Evolutionary conservation across 1,140 invertebrate species (phyloP).

Genomic region (Tetragnatha versicolor): DNA sequence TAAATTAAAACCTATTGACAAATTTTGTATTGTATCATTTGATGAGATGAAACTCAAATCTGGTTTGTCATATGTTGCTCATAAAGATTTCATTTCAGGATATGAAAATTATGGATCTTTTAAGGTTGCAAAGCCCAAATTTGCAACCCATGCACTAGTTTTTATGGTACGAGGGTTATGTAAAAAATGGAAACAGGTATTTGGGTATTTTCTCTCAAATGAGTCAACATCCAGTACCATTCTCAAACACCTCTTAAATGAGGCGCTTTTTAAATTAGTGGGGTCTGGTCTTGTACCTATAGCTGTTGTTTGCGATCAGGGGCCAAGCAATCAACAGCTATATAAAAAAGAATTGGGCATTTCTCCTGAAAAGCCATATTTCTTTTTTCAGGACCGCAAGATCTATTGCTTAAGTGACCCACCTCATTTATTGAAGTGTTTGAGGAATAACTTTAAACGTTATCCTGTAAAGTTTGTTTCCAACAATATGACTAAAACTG

Average conservation of each 20-base stretch:
- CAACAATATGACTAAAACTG: not conserved
- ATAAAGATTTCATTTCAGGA: not conserved
- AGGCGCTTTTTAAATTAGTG: not conserved
- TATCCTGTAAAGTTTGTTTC: not conserved
- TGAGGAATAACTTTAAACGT: no score
- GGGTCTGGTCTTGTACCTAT: no score
- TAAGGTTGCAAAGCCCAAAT: not conserved
- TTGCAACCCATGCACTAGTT: not conserved
- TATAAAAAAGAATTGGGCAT: no score
- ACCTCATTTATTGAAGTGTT: not conserved
- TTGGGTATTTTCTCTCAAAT: no score
- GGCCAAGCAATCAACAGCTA: not conserved
- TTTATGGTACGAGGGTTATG: no score
- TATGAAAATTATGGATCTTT: not conserved
- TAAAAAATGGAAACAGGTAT: no score
- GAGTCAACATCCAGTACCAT: not conserved
- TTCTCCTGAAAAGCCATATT: not conserved
- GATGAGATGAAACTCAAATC: not conserved
- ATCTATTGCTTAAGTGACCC: not conserved
- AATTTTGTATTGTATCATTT: not conserved
- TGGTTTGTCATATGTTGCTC: not conserved
- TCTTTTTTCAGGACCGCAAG: not conserved
- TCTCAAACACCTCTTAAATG: not conserved
- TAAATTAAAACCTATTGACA: not conserved
- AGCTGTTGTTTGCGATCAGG: no score